These are phyloP conservation scores for Mesorhabditis spiculigera DNA, from an alignment of 2,888 invertebrate species.

Conservation along the genomic window DNA sequence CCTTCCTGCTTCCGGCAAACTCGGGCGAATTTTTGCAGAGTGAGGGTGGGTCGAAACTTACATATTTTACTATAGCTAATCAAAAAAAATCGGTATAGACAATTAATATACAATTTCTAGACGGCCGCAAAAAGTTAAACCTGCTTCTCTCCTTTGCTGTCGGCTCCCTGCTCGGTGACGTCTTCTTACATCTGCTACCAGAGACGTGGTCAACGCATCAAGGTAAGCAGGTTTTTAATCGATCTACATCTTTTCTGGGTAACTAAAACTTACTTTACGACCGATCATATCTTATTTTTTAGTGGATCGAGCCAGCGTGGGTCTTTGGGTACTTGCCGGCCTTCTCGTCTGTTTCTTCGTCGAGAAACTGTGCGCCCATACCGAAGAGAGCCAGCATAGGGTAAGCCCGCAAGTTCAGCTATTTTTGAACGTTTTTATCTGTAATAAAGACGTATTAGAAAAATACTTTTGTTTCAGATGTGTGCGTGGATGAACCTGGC, in stretches of 20 bases:
- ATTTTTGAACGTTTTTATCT: too few species aligned
- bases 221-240: constrained; percentile 7
- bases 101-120: constrained; percentile 22
- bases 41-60: too few species aligned
- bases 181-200: constrained; percentile 49
- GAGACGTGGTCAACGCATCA: constrained; percentile 34
- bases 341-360: constrained; percentile 38
- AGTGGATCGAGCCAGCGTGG: constrained; percentile 20
- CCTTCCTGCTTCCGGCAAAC: constrained; percentile 36
- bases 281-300: too few species aligned
- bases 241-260: too few species aligned
- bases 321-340: constrained; percentile 39
- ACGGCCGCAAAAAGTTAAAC: constrained; percentile 35
- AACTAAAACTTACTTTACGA: too few species aligned
- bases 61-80: too few species aligned
- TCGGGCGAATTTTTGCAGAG: constrained; percentile 30
- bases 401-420: too few species aligned
- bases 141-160: constrained; percentile 45
- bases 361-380: constrained; percentile 36
- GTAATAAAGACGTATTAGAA: too few species aligned
- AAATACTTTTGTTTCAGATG: constrained; percentile 62
- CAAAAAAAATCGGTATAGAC: too few species aligned
- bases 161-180: constrained; percentile 48
- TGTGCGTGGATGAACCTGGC: constrained; percentile 89
- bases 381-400: constrained; percentile 43